phyloP scores from a whole-genome alignment of 1,140 invertebrate genomes.

The Ceratoteleas bidentatus region DNA sequence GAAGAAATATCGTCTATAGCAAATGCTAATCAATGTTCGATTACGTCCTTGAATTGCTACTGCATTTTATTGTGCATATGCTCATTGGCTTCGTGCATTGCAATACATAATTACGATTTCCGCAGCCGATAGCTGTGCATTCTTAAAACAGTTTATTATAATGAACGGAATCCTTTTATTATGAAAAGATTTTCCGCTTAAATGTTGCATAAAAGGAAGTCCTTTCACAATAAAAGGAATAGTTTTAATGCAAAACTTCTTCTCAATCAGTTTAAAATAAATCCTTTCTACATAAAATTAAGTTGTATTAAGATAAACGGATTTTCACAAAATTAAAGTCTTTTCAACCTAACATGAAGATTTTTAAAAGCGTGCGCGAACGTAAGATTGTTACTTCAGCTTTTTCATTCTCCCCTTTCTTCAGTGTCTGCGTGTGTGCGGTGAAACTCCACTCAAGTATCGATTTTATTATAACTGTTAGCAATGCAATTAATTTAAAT shows the following conservation, averaged over 20 bases:
- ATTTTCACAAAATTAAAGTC: too few relatives aligned
- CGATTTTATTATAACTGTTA: slow-evolving; percentile 9
- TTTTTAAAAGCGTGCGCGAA: neutral
- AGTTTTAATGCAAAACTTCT: too few relatives aligned
- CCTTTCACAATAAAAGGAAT: too few relatives aligned
- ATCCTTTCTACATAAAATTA: too few relatives aligned
- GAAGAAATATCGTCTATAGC: slow-evolving; percentile 33
- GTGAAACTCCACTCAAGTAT: neutral
- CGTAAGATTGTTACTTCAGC: neutral
- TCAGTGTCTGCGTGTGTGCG: neutral
- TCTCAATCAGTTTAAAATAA: too few relatives aligned
- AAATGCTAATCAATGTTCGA: slow-evolving; percentile 59
- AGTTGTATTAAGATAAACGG: too few relatives aligned
- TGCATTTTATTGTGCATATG: slow-evolving; percentile 21
- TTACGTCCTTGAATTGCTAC: slow-evolving; percentile 31
- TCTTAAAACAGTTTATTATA: too few relatives aligned
- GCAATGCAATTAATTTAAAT: slow-evolving; percentile 26
- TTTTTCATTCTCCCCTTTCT: neutral
- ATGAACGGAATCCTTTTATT: too few relatives aligned
- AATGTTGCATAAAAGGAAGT: too few relatives aligned
- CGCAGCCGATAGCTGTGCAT: neutral
- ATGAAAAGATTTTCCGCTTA: too few relatives aligned
- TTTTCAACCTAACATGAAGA: too few relatives aligned
- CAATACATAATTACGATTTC: slow-evolving; percentile 12
- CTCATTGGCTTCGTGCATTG: slow-evolving; percentile 4